Evolutionary conservation across 2,888 invertebrate genomes (phyloP).

Genomic region (Dichetophora obliterata): DNA sequence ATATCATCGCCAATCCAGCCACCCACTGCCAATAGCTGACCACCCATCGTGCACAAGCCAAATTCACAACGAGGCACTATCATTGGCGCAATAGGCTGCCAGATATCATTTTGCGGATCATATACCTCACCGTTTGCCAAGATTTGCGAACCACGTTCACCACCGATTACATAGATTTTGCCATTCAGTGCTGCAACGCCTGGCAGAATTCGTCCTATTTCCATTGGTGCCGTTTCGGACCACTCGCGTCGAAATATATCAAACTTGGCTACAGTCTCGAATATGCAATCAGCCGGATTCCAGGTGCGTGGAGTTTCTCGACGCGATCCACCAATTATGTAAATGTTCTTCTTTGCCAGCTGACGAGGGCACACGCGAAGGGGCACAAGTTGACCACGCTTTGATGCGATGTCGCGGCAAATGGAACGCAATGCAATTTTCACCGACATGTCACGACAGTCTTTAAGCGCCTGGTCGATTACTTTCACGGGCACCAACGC

Average conservation of each 20-base stretch:
- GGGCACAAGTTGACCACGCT: slow-evolving; percentile 83
- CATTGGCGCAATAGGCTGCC: slow-evolving; percentile 79
- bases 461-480: slow-evolving; percentile 82
- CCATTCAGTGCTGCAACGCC: slow-evolving; percentile 88
- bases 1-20: slow-evolving; percentile 95
- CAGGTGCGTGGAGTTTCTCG: slow-evolving; percentile 81
- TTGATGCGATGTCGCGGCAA: slow-evolving; percentile 81
- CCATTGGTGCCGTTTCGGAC: slow-evolving; percentile 85
- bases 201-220: slow-evolving; percentile 87
- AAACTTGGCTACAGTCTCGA: slow-evolving; percentile 86
- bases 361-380: slow-evolving; percentile 83
- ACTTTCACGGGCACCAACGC: slow-evolving; percentile 85
- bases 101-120: slow-evolving; percentile 77
- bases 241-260: slow-evolving; percentile 79
- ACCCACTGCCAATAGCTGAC: slow-evolving; percentile 87
- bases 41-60: slow-evolving; percentile 86
- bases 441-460: slow-evolving; percentile 84
- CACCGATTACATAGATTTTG: slow-evolving; percentile 90
- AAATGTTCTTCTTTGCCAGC: slow-evolving; percentile 88
- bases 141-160: slow-evolving; percentile 91
- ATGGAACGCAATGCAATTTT: slow-evolving; percentile 85
- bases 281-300: slow-evolving; percentile 85
- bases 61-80: slow-evolving; percentile 90
- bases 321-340: slow-evolving; percentile 90
- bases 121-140: slow-evolving; percentile 89